Base-by-base conservation (phyloP, 2,797 vertebrate species). In the Buphagus erythrorhynchus region DNA sequence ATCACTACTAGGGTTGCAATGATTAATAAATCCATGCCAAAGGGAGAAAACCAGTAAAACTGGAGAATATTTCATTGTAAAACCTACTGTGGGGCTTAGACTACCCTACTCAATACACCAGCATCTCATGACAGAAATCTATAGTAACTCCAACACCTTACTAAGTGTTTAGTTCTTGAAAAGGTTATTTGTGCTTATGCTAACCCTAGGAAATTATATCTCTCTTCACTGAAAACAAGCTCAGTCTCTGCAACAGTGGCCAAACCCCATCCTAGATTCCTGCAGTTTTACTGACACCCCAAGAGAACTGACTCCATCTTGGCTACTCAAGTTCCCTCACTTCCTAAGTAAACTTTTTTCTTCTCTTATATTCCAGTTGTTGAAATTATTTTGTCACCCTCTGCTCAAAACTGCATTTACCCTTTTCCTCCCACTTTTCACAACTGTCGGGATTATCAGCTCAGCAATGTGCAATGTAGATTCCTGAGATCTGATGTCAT, bases 381-480 rank as follows among this genome's bases (percentile, higher is more conserved):
- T 94, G 46, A 90, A 88, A 88, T 83, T 73, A 55, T 75, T 90
- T 95, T 9, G 8, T 80, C 86, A 92, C 74, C 51, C 88, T 88
- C 74, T 68, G 59, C 59, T 92, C 57, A 80, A 87, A 94, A 71
- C 6, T 62, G 35, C 76, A 68, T 92, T 90, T 94, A 88, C 93
- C 65, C 38, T 79, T 94, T 86, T 92, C 94, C 92, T 93, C 93
- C 90, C 93, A 94, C 95, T 94, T 95, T 87, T 92, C 96, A 95
- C 63, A 96, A 83, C 88, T 92, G 77, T 94, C 35, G 43, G 71
- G 75, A 67, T 94, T 93, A 96, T 94, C 93, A 91, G 61, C 74
- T 86, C 52, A 87, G 93, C 42, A 91, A 74, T 61, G 63, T 93
- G 86, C 58, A 63, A 79, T 94, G 42, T 83, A 77, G 92, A 92